Conservation (phyloP, 2,797 vertebrate genomes). For the Diceros bicornis region DNA sequence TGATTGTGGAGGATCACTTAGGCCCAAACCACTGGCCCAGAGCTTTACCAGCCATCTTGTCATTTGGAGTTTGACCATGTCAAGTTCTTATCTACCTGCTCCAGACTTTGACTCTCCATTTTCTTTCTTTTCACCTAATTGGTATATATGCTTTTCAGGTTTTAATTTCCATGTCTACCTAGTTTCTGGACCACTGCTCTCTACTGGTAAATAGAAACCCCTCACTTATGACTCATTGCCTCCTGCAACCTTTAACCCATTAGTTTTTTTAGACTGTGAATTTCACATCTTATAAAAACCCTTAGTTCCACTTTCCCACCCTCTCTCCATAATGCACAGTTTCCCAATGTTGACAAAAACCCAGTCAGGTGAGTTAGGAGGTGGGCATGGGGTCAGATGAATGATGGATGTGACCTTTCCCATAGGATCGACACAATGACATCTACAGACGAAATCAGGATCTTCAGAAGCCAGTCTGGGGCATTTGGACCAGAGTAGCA, state of each 20-base stretch:
- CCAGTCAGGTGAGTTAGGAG: constrained; percentile 15
- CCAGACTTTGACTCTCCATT: background rate
- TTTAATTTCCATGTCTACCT: constrained; percentile 32
- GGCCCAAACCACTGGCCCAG: background rate
- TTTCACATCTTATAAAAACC: constrained; percentile 10
- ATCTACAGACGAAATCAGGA: background rate
- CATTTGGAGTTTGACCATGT: constrained; percentile 34
- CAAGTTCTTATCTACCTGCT: background rate
- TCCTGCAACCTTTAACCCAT: background rate
- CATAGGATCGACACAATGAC: background rate
- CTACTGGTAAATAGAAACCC: background rate
- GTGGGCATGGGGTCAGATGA: background rate
- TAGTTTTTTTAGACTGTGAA: background rate
- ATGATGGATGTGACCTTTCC: background rate
- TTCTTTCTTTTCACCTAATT: too few species aligned
- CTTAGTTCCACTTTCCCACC: background rate
- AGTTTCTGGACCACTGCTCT: constrained; percentile 20
- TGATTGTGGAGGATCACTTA: background rate
- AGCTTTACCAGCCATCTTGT: background rate
- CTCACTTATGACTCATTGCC: background rate
- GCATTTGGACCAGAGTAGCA: background rate
- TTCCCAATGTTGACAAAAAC: background rate
- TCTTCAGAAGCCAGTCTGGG: background rate
- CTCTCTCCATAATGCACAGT: background rate
- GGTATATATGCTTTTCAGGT: background rate